Base-by-base conservation (phyloP, 2,888 invertebrate genomes). In the Lycaena phlaeas region DNA sequence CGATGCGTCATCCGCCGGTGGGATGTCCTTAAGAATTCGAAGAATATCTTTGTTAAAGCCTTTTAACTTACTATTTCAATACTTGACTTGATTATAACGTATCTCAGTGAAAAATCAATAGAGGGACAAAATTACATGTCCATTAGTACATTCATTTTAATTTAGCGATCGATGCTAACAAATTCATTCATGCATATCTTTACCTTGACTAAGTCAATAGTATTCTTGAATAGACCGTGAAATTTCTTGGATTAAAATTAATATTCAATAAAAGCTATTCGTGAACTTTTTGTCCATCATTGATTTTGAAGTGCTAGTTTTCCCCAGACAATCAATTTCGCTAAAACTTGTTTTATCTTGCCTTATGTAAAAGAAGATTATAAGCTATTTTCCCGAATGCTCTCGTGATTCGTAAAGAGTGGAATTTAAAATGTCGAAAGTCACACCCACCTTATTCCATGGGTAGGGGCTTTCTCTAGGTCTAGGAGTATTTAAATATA, bases 1-100 rank as follows among this genome's bases (percentile, higher is more conserved):
- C 86, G 86, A 87, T 87, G 86, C 86, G 86, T 87, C 86, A 87
- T 86, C 86, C 81, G 74, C 85, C 85, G 86, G 85, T 82, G 81
- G 82, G 82, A 75, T 84, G 82, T 76, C 81, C 82, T 81, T 75
- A 74, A n/a, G n/a, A n/a, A n/a, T n/a, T n/a, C n/a, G n/a, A n/a
- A n/a, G n/a, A n/a, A n/a, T n/a, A n/a, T n/a, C n/a, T n/a, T n/a
- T n/a, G n/a, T n/a, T n/a, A n/a, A n/a, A n/a, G n/a, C n/a, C n/a
- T n/a, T n/a, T n/a, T n/a, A n/a, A n/a, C n/a, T n/a, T n/a, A n/a
- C n/a, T n/a, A n/a, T n/a, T n/a, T n/a, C n/a, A n/a, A n/a, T n/a
- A n/a, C n/a, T n/a, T n/a, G n/a, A n/a, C n/a, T n/a, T n/a, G n/a
- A n/a, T n/a, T n/a, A n/a, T n/a, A n/a, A n/a, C n/a, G n/a, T n/a